Evolutionary conservation across 2,797 vertebrate genomes (phyloP).

Genomic region (Hoplostethus mediterraneus): DNA sequence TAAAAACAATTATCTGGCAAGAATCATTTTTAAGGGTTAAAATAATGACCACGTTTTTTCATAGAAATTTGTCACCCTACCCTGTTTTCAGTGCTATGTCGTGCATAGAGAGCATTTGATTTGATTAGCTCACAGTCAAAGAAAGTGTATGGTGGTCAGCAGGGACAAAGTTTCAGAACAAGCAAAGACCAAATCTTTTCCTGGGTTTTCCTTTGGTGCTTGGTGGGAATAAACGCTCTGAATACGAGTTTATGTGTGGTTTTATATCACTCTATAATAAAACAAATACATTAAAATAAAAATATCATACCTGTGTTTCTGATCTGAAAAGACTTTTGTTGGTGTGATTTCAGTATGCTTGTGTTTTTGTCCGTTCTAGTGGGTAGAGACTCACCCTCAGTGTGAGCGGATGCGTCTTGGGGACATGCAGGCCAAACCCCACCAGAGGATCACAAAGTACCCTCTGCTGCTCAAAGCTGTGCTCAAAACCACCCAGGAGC

Average conservation of each 20-base stretch:
- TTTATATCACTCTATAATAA: background rate
- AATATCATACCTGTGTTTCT: background rate
- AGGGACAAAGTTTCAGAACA: too few relatives aligned
- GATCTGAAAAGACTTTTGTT: background rate
- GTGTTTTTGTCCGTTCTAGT: conserved; percentile 72
- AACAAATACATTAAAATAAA: background rate
- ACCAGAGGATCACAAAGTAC: conserved; percentile 92
- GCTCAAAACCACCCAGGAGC: conserved; percentile 82
- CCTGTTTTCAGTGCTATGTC: background rate
- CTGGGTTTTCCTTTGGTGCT: too few relatives aligned
- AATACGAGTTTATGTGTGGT: background rate
- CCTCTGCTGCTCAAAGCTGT: conserved; percentile 88
- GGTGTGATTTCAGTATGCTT: background rate
- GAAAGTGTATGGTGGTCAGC: too few relatives aligned
- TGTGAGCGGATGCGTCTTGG: conserved; percentile 86
- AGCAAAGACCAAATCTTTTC: too few relatives aligned
- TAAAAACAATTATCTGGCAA: background rate
- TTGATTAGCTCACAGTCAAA: too few relatives aligned
- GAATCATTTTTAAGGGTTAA: background rate
- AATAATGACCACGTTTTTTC: background rate
- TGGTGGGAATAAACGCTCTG: too few relatives aligned
- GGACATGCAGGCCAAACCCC: conserved; percentile 90
- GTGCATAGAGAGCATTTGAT: background rate
- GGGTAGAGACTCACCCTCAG: conserved; percentile 88
- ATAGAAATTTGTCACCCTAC: background rate